phyloP scores from a whole-genome alignment of 1,140 invertebrate species.

The Drosophila takahashii region DNA sequence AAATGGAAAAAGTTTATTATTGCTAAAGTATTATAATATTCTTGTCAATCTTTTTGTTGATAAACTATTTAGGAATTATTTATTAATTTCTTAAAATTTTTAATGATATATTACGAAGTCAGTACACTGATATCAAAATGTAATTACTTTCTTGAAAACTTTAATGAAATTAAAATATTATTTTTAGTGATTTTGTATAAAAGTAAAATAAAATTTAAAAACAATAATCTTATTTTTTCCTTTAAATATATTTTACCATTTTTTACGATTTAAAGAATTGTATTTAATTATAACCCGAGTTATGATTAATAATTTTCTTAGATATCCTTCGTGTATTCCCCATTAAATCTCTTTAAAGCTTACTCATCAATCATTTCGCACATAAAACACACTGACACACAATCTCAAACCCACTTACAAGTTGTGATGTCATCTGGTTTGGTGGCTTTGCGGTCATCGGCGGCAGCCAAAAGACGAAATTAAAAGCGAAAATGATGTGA shows the following conservation, averaged over 20 bases:
- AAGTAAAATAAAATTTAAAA: too few species aligned
- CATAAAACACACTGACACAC: constrained; percentile 20
- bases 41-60: too few species aligned
- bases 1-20: neutral
- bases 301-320: neutral
- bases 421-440: constrained; percentile 73
- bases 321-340: constrained; percentile 6
- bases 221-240: neutral
- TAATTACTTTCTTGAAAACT: neutral
- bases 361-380: constrained; percentile 40
- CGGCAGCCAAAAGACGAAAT: constrained; percentile 38
- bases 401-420: constrained; percentile 53
- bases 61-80: too few species aligned
- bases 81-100: neutral
- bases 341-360: constrained; percentile 15
- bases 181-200: neutral
- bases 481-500: constrained; percentile 66
- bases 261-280: neutral
- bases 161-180: neutral
- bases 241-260: neutral
- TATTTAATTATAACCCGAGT: neutral
- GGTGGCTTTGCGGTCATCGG: constrained; percentile 40
- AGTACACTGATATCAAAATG: too few species aligned
- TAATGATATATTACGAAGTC: too few species aligned
- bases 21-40: too few species aligned